phyloP scores from a whole-genome alignment of 2,797 vertebrate species.

The Monodelphis domestica region DNA sequence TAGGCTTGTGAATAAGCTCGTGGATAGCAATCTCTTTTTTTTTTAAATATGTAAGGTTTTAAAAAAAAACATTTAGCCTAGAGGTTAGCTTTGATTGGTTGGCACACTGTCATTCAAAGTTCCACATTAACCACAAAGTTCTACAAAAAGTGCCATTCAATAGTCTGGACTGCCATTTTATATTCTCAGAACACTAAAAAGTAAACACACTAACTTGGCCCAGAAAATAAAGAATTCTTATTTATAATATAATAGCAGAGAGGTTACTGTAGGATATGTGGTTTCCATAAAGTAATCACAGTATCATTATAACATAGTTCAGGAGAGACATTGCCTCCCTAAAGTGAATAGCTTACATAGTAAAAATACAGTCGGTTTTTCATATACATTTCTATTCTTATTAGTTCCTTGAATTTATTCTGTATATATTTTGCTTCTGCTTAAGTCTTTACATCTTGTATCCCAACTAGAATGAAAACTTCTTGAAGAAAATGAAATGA shows the following conservation, averaged over 20 bases:
- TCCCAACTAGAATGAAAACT: neutral
- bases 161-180: constrained; percentile 71
- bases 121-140: constrained; percentile 59
- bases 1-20: constrained; percentile 17
- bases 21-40: constrained; percentile 53
- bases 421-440: constrained; percentile 14
- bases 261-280: constrained; percentile 77
- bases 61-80: constrained; percentile 32
- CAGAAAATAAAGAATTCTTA: constrained; percentile 63
- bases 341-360: constrained; percentile 67
- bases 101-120: constrained; percentile 59
- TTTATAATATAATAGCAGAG: constrained; percentile 74
- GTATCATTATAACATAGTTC: constrained; percentile 64
- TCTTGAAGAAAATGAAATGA: too few species aligned
- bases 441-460: constrained; percentile 21
- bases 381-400: constrained; percentile 39
- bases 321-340: constrained; percentile 57
- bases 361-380: constrained; percentile 57
- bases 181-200: constrained; percentile 70
- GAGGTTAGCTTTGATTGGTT: constrained; percentile 59
- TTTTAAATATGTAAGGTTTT: constrained; percentile 53
- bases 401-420: constrained; percentile 53
- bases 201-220: constrained; percentile 32
- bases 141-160: constrained; percentile 71
- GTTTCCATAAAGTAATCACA: constrained; percentile 76